A percentile compares a stretch with the other conserved stretches of the same genome.
Conservation (phyloP, 2,888 invertebrate genomes). For the Helobdella robusta region DNA sequence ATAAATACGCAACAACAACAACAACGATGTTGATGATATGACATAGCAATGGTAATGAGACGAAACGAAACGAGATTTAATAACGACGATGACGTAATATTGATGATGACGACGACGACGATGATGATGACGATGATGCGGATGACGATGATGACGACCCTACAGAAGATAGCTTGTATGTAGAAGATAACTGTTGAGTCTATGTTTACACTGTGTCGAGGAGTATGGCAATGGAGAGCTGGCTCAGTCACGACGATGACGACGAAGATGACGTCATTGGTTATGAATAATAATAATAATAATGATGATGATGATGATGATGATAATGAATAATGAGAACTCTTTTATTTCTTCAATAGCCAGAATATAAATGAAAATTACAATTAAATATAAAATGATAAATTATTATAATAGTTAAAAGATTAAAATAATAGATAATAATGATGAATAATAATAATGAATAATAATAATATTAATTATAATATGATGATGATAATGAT, state of each 20-base stretch:
- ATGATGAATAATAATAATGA: too few relatives aligned
- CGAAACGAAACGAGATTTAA: too few relatives aligned
- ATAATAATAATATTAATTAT: too few relatives aligned
- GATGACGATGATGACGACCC: slow-evolving; percentile 10
- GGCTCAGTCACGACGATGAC: neutral
- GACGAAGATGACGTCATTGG: slow-evolving; percentile 6
- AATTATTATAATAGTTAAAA: too few relatives aligned
- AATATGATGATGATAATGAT: too few relatives aligned
- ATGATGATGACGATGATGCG: slow-evolving; percentile 17
- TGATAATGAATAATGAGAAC: neutral
- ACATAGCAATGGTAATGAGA: too few relatives aligned
- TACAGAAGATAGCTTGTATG: neutral
- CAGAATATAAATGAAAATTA: too few relatives aligned
- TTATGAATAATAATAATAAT: slow-evolving; percentile 8
- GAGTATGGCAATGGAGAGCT: neutral
- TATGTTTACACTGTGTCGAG: neutral
- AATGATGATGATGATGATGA: slow-evolving; percentile 15
- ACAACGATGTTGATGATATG: slow-evolving; percentile 25
- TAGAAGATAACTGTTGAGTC: neutral
- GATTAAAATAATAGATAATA: too few relatives aligned
- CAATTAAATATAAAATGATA: too few relatives aligned
- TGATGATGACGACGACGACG: slow-evolving; percentile 3
- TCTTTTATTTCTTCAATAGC: neutral
- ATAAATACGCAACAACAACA: neutral
- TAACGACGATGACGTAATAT: slow-evolving; percentile 6